phyloP scores from a whole-genome alignment of 2,888 invertebrate species.

The Dromius quadrimaculatus region DNA sequence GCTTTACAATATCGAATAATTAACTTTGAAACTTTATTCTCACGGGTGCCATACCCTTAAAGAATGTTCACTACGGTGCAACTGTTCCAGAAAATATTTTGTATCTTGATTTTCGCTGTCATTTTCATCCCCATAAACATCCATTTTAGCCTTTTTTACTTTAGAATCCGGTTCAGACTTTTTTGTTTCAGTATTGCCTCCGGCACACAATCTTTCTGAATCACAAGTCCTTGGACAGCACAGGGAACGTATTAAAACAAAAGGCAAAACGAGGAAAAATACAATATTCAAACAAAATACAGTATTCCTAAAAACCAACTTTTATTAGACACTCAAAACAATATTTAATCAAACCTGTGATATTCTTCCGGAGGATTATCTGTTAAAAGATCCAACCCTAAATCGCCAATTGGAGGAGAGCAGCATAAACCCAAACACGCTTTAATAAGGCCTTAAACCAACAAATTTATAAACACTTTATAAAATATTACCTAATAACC shows the following conservation, averaged over 20 bases:
- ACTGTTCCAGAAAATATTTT: slow-evolving; percentile 62
- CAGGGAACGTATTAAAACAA: slow-evolving; percentile 15
- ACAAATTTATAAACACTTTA: not conserved
- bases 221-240: not conserved
- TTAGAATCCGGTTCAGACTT: slow-evolving; percentile 37
- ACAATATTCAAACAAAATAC: slow-evolving; percentile 67
- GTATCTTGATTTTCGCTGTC: slow-evolving; percentile 63
- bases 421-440: slow-evolving; percentile 55
- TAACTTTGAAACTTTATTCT: too few species aligned
- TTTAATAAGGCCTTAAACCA: slow-evolving; percentile 55
- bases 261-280: slow-evolving; percentile 67
- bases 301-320: slow-evolving; percentile 61
- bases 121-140: slow-evolving; percentile 56
- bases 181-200: not conserved
- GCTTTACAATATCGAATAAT: not conserved
- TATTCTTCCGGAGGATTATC: slow-evolving; percentile 55
- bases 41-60: slow-evolving; percentile 47
- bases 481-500: not conserved
- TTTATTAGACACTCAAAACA: slow-evolving; percentile 5
- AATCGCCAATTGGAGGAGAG: slow-evolving; percentile 58
- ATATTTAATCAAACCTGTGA: slow-evolving; percentile 28
- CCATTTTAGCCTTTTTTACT: slow-evolving; percentile 22
- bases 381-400: slow-evolving; percentile 58
- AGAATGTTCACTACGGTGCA: slow-evolving; percentile 61
- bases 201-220: slow-evolving; percentile 1